These are phyloP conservation scores for Eupithecia exiguata DNA, from an alignment of 2,888 invertebrate species.

Conservation along the genomic window DNA sequence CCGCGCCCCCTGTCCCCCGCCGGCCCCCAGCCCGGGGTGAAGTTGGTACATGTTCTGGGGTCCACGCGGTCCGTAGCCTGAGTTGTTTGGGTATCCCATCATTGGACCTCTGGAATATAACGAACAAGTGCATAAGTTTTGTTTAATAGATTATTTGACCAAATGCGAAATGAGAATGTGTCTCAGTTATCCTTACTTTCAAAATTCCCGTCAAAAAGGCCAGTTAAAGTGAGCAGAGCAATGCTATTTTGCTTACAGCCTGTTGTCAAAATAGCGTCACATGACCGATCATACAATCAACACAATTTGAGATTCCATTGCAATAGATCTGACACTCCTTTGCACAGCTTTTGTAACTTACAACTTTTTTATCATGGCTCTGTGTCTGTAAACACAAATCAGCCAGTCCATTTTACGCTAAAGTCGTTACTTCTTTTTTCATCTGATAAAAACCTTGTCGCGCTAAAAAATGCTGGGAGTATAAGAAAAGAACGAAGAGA, in stretches of 20 bases:
- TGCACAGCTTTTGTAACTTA: no score
- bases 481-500: no score
- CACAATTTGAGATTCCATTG: background rate
- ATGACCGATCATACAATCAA: background rate
- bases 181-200: background rate
- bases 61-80: conserved; percentile 62
- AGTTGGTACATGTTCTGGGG: conserved; percentile 58
- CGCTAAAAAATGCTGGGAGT: no score
- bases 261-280: no score
- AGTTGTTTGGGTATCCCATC: conserved; percentile 64
- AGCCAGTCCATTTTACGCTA: no score
- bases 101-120: conserved; percentile 64
- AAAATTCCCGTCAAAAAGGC: background rate
- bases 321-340: background rate
- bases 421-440: no score
- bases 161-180: background rate
- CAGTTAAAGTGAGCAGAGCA: background rate
- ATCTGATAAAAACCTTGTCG: no score
- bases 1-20: conserved; percentile 38
- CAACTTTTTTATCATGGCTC: no score
- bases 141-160: background rate
- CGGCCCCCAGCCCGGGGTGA: conserved; percentile 25
- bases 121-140: background rate
- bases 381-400: no score
- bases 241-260: background rate